Percentiles rank a stretch among this genome's conserved stretches.
Conservation (phyloP, 2,113 vertebrate species). For the Tragelaphus strepsiceros region DNA sequence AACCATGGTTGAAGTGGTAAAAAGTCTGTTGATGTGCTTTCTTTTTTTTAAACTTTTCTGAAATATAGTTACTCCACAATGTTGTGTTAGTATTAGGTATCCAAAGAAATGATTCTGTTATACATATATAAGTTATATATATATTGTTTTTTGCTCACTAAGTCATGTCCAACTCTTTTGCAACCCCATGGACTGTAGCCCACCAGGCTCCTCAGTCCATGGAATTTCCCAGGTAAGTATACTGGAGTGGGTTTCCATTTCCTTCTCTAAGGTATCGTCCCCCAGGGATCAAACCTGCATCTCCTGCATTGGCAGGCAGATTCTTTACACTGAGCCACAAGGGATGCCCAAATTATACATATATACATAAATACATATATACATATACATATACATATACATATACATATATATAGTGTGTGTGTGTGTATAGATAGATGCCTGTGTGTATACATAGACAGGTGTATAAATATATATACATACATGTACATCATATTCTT, state of each 20-base stretch:
- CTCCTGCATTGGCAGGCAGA: neutral
- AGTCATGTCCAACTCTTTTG: neutral
- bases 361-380: too few species aligned
- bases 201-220: neutral
- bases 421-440: neutral
- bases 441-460: neutral
- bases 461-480: neutral
- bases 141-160: neutral
- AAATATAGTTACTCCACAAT: neutral
- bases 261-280: neutral
- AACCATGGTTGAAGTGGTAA: neutral
- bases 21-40: neutral
- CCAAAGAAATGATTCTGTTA: neutral
- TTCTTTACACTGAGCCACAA: neutral
- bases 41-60: neutral
- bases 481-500: neutral
- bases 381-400: accelerated
- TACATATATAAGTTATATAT: neutral
- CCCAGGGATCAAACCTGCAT: neutral
- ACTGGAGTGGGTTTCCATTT: neutral
- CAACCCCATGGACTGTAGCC: neutral
- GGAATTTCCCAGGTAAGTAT: neutral
- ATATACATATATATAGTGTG: too few species aligned
- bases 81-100: neutral
- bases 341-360: neutral